These are phyloP conservation scores for Lepilemur ruficaudatus DNA, from an alignment of 2,797 vertebrate species.

Conservation along the genomic window DNA sequence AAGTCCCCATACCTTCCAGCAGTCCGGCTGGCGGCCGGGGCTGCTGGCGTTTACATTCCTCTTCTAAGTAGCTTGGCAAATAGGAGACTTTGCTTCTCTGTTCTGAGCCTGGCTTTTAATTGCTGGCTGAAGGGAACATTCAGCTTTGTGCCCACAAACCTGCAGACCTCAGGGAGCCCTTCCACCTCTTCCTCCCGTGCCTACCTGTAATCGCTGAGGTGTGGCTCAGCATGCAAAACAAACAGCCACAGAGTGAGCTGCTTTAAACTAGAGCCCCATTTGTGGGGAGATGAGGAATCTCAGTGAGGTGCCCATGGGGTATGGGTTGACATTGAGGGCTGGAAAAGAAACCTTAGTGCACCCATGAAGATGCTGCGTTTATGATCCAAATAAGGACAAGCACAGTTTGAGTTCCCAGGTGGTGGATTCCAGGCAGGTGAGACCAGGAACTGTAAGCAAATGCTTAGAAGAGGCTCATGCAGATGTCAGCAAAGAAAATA, in stretches of 20 bases:
- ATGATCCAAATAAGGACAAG: constrained; percentile 2
- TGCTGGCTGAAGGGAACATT: constrained; percentile 50
- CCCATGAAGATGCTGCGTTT: background rate
- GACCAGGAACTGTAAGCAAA: background rate
- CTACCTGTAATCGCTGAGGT: constrained; percentile 1
- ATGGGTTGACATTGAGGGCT: background rate
- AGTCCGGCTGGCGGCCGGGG: background rate
- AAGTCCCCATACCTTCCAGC: constrained; percentile 25
- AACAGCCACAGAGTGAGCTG: background rate
- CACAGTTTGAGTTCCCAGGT: background rate
- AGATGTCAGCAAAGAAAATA: background rate
- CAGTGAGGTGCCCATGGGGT: background rate
- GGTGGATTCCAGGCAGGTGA: background rate
- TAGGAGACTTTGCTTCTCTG: constrained; percentile 30
- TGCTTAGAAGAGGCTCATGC: background rate
- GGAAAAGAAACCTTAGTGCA: background rate
- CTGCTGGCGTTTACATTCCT: constrained; percentile 49
- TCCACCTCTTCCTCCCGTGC: background rate
- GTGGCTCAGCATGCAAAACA: background rate
- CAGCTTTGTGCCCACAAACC: background rate
- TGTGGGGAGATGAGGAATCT: background rate
- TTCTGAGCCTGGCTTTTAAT: constrained; percentile 50
- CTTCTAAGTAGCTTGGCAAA: constrained; percentile 62
- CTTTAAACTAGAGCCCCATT: background rate
- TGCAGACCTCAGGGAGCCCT: background rate